Evolutionary conservation across 2,888 invertebrate genomes (phyloP), one percentile per base, ranked within the genome.

Genomic region (Helicoverpa assulta): DNA sequence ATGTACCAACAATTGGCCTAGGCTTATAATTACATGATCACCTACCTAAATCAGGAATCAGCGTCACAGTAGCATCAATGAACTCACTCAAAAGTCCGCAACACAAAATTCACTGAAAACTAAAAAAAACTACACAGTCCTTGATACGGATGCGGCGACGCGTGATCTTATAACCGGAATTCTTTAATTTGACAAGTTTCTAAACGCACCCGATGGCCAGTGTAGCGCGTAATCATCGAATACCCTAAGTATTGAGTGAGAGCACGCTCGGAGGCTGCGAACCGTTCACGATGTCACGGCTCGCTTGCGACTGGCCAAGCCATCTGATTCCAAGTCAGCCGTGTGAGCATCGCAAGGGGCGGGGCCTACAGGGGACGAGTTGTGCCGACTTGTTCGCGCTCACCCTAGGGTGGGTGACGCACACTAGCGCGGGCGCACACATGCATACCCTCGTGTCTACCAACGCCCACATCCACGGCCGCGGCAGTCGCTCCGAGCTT

Each of bases 281-380:
- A 94, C 94, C 95, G 95, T 94, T 95, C 92, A 91, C 95, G 94
- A 92, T 93, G 92, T 90, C 93, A 95, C 95, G 95, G 95, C 96
- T 95, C 92, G 95, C 89, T 95, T 89, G 90, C 94, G 94, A 95
- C 95, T 95, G 95, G 93, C 94, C 94, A 90, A 93, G 92, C 94
- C 94, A 94, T 95, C 95, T 95, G 95, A 95, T 95, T 95, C 91
- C 95, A 95, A 96, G 88, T 96, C 94, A 96, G 93, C 95, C 96
- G 96, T 95, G 92, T 95, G 95, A 95, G 95, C 95, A 96, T 90
- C 90, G 85, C 84, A 73, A 85, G 89, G 92, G 95, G 94, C 93
- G 93, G 93, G 86, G 94, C 94, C 86, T 91, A 84, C 83, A 83
- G 81, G 90, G 90, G 88, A 87, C 82, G 82, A 83, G 75, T 78